A percentile compares a stretch with the other conserved stretches of the same genome.
Evolutionary conservation across 1,140 invertebrate genomes (phyloP).

Genomic region (Cherax quadricarinatus): DNA sequence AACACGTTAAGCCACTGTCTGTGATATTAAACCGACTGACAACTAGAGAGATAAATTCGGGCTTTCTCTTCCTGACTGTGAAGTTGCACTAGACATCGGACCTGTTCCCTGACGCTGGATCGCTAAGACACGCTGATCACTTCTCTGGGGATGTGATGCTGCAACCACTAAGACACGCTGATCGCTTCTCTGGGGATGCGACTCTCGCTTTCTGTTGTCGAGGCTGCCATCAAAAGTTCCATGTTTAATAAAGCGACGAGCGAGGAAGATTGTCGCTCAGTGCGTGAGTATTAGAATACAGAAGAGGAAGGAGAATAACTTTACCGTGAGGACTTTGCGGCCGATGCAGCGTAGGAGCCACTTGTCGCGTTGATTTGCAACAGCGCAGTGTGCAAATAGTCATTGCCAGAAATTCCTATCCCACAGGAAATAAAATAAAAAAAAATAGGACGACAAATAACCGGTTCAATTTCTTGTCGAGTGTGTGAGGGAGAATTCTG

Average conservation of each 20-base stretch:
- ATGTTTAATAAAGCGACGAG: conserved; percentile 33
- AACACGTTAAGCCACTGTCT: conserved; percentile 16
- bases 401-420: background rate
- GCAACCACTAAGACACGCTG: conserved; percentile 28
- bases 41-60: conserved; percentile 41
- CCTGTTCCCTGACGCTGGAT: background rate
- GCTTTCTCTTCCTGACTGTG: conserved; percentile 19
- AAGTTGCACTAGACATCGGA: background rate
- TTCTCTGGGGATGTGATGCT: background rate
- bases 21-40: conserved; percentile 47
- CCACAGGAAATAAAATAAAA: background rate
- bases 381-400: conserved; percentile 6
- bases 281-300: conserved; percentile 11
- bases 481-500: background rate
- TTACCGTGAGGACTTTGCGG: background rate
- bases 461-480: background rate
- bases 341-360: conserved; percentile 15
- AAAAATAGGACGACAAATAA: background rate
- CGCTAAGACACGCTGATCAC: conserved; percentile 43
- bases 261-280: background rate
- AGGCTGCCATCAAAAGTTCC: conserved; percentile 35
- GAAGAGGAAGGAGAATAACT: conserved; percentile 17
- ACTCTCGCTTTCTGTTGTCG: conserved; percentile 16
- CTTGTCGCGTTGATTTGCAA: conserved; percentile 22
- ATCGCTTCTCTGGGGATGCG: conserved; percentile 20